A percentile compares a stretch with the other conserved stretches of the same genome.
phyloP scores from a whole-genome alignment of 2,113 vertebrate species.

The Ammospiza caudacuta region DNA sequence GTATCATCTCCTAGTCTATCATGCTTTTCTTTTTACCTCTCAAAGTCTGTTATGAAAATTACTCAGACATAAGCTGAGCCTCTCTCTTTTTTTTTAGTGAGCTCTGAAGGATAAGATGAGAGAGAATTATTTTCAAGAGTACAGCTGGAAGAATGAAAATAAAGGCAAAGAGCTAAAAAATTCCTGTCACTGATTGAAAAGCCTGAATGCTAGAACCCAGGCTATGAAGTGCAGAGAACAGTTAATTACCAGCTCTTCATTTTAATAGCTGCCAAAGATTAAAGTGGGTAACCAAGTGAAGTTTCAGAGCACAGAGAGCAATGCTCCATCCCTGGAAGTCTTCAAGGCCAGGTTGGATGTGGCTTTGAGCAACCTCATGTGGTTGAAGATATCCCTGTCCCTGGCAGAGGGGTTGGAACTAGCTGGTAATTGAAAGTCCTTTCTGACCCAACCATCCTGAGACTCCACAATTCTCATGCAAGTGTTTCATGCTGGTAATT shows the following conservation, averaged over 20 bases:
- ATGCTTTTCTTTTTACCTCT: neutral
- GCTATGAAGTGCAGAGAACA: neutral
- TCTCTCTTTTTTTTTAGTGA: conserved; percentile 8
- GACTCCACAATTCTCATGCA: accelerated
- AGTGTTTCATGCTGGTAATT: neutral
- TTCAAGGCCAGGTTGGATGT: neutral
- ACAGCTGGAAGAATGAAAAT: conserved; percentile 7
- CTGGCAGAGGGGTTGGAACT: neutral
- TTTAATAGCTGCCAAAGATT: neutral
- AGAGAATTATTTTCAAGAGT: conserved; percentile 21
- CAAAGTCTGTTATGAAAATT: conserved; percentile 3
- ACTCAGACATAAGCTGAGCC: neutral
- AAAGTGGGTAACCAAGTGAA: neutral
- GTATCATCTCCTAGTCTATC: neutral
- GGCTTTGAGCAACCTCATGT: neutral
- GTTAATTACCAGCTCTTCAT: neutral
- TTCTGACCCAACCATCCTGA: neutral
- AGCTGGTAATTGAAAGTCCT: neutral
- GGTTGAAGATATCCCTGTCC: neutral
- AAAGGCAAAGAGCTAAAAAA: neutral
- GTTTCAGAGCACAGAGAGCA: neutral
- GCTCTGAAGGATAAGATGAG: conserved; percentile 3
- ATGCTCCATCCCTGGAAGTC: neutral
- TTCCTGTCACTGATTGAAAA: neutral
- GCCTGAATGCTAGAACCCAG: neutral